These are phyloP conservation scores for Gallinago jamesoni DNA, from an alignment of 2,113 vertebrate genomes.

Conservation along the genomic window DNA sequence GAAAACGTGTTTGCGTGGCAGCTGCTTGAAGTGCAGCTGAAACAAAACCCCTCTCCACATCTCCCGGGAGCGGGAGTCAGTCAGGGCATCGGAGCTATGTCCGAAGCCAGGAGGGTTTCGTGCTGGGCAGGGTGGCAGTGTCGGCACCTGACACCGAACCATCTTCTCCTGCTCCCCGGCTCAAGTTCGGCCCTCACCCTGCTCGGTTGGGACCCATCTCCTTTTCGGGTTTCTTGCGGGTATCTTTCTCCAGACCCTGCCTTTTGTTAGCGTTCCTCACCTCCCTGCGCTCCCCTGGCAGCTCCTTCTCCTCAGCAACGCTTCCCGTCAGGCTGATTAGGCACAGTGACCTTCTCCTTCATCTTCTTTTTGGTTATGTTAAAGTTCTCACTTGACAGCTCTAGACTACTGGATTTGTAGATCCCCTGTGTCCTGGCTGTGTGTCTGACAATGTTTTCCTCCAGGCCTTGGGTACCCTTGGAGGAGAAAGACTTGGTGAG, in stretches of 20 bases:
- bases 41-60: neutral
- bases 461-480: neutral
- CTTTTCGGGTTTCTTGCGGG: neutral
- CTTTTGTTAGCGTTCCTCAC: neutral
- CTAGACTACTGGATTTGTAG: neutral
- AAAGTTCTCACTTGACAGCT: neutral
- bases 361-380: neutral
- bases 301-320: neutral
- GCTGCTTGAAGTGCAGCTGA: neutral
- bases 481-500: neutral
- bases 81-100: neutral
- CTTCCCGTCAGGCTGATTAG: neutral
- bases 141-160: neutral
- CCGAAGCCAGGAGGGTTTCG: fast-evolving
- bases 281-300: neutral
- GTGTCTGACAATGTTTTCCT: neutral
- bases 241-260: neutral
- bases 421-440: neutral
- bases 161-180: neutral
- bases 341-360: neutral
- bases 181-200: neutral
- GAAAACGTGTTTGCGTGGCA: fast-evolving
- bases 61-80: neutral
- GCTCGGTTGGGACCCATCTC: neutral
- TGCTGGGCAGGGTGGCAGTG: neutral